Conservation (phyloP, 2,888 invertebrate species). For the Itoplectis maculator region DNA sequence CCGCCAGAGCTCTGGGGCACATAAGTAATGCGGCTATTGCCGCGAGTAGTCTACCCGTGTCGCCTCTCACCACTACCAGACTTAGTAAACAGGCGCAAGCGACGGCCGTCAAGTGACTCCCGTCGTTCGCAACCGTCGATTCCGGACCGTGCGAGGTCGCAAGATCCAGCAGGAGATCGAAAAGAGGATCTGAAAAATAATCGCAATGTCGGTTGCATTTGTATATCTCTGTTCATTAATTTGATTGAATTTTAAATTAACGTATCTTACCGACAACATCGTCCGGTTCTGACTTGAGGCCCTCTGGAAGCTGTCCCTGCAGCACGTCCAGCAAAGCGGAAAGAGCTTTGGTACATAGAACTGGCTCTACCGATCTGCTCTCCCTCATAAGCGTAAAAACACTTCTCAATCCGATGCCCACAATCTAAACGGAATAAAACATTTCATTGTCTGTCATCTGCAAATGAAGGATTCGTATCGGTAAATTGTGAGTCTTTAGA, state of each 20-base stretch:
- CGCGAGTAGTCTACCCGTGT: slow-evolving; percentile 95
- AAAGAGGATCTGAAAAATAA: slow-evolving; percentile 90
- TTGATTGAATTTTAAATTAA: background rate
- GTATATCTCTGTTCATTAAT: background rate
- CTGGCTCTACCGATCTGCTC: slow-evolving; percentile 92
- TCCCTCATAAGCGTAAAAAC: slow-evolving; percentile 97
- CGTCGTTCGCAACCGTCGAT: slow-evolving; percentile 87
- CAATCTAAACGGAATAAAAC: slow-evolving; percentile 86
- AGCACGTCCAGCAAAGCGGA: slow-evolving; percentile 95
- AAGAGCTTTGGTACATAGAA: slow-evolving; percentile 95
- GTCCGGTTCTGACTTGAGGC: slow-evolving; percentile 92
- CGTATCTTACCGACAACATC: slow-evolving; percentile 88
- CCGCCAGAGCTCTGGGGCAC: slow-evolving; percentile 91
- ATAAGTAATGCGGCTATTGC: slow-evolving; percentile 95
- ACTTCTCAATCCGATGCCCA: slow-evolving; percentile 92
- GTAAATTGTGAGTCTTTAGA: background rate
- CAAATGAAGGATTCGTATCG: slow-evolving; percentile 24
- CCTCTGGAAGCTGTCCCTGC: slow-evolving; percentile 95
- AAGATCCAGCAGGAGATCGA: slow-evolving; percentile 93
- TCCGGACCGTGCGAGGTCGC: slow-evolving; percentile 89
- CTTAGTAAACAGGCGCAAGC: slow-evolving; percentile 97
- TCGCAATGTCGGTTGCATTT: background rate
- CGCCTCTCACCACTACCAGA: slow-evolving; percentile 96
- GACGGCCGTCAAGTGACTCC: slow-evolving; percentile 92
- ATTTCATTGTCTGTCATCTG: background rate